Evolutionary conservation across 2,888 invertebrate genomes (phyloP).

Genomic region (Malthinus flaveolus): DNA sequence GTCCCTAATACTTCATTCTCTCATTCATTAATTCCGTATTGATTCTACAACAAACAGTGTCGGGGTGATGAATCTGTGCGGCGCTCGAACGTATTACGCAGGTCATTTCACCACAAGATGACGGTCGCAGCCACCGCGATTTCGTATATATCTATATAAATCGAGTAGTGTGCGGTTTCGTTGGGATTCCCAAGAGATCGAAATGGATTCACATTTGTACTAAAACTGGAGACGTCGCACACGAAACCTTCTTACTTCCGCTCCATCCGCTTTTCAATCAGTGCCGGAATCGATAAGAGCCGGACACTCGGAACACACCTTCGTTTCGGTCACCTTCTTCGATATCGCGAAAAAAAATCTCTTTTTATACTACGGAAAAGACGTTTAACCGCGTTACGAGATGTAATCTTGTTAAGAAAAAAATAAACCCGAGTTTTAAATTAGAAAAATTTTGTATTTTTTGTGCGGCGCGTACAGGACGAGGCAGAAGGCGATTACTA

Average conservation of each 20-base stretch:
- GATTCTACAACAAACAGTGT: conserved; percentile 28
- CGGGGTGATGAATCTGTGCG: conserved; percentile 32
- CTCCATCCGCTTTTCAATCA: conserved; percentile 55
- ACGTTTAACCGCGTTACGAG: too few species aligned
- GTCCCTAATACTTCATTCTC: conserved; percentile 40
- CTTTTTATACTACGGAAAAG: too few species aligned
- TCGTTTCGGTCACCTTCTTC: conserved; percentile 24
- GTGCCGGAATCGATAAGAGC: conserved; percentile 47
- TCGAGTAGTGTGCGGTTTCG: conserved; percentile 21
- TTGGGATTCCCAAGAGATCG: conserved; percentile 40
- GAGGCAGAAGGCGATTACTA: conserved; percentile 15
- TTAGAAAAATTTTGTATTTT: too few species aligned
- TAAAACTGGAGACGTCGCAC: conserved; percentile 45
- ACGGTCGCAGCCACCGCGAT: conserved; percentile 33
- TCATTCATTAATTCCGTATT: conserved; percentile 35
- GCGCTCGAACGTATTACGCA: conserved; percentile 39
- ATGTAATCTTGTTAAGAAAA: too few species aligned
- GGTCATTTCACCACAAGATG: conserved; percentile 41
- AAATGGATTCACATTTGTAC: conserved; percentile 46
- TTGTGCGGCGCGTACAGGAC: neutral
- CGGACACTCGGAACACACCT: conserved; percentile 32
- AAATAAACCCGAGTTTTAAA: too few species aligned
- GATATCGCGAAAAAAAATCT: conserved; percentile 8
- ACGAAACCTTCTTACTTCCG: conserved; percentile 52
- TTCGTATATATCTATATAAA: conserved; percentile 16